Evolutionary conservation across 2,797 vertebrate genomes (phyloP).

Genomic region (Pterois miles): DNA sequence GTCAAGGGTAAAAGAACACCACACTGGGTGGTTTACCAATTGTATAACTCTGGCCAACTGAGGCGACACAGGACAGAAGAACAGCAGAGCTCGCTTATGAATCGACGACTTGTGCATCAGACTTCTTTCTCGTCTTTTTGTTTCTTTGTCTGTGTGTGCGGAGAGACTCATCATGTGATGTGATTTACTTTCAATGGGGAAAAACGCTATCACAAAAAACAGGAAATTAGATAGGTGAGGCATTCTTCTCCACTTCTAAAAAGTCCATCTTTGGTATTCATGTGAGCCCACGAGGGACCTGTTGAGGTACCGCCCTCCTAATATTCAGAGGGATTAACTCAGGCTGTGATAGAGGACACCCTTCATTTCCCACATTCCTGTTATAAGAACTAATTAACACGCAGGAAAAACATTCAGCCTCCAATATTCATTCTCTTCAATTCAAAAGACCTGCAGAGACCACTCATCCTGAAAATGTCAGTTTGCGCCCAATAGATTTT

Average conservation of each 20-base stretch:
- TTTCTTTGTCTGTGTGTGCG: slow-evolving; percentile 7
- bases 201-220: slow-evolving; percentile 55
- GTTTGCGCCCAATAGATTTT: slow-evolving; percentile 40
- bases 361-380: slow-evolving; percentile 63
- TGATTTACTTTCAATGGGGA: slow-evolving; percentile 49
- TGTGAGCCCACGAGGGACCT: slow-evolving; percentile 45
- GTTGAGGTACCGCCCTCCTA: slow-evolving; percentile 45
- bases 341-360: slow-evolving; percentile 62
- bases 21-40: slow-evolving; percentile 59
- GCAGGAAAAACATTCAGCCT: slow-evolving; percentile 54
- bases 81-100: slow-evolving; percentile 25
- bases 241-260: slow-evolving; percentile 58
- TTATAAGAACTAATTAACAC: slow-evolving; percentile 73
- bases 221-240: slow-evolving; percentile 66
- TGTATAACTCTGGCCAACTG: slow-evolving; percentile 18
- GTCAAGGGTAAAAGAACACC: slow-evolving; percentile 73
- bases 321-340: slow-evolving; percentile 71
- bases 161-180: background rate
- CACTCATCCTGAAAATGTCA: slow-evolving; percentile 68
- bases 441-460: slow-evolving; percentile 59
- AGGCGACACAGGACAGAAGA: slow-evolving; percentile 23
- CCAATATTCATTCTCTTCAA: slow-evolving; percentile 58
- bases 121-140: slow-evolving; percentile 27
- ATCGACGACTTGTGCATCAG: slow-evolving; percentile 23
- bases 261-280: slow-evolving; percentile 65